Evolutionary conservation across 2,888 invertebrate genomes (phyloP).

Genomic region (Nomada ruficornis): DNA sequence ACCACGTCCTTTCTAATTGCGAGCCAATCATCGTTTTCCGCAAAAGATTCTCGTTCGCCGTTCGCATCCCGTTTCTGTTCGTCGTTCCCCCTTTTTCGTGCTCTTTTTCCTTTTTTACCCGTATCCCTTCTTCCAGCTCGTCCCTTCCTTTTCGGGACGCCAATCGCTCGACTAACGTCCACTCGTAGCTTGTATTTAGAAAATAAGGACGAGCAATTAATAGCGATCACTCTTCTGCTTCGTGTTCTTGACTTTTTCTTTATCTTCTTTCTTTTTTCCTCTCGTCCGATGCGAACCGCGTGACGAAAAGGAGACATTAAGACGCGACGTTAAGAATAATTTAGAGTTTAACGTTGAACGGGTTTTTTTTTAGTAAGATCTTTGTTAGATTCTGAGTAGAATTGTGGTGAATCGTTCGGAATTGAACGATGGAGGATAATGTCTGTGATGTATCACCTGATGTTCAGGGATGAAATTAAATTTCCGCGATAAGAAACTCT

Average conservation of each 20-base stretch:
- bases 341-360: no score
- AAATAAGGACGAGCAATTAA: constrained; percentile 31
- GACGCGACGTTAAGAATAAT: no score
- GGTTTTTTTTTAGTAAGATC: no score
- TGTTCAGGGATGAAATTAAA: no score
- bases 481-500: no score
- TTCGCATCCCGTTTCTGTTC: constrained; percentile 2
- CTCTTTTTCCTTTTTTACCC: not conserved
- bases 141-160: constrained; percentile 33
- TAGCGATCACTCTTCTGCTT: not conserved
- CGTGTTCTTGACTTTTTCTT: not conserved
- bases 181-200: constrained; percentile 41
- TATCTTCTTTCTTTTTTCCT: not conserved
- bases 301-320: no score
- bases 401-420: no score
- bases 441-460: no score
- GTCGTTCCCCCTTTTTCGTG: not conserved
- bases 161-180: constrained; percentile 7
- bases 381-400: no score
- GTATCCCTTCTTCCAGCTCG: not conserved
- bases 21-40: constrained; percentile 50
- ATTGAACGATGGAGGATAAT: no score
- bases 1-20: constrained; percentile 44
- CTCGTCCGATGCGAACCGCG: no score
- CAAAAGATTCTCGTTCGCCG: constrained; percentile 14